These are phyloP conservation scores for Eurystomus gularis DNA, from an alignment of 2,113 vertebrate genomes.

Conservation along the genomic window DNA sequence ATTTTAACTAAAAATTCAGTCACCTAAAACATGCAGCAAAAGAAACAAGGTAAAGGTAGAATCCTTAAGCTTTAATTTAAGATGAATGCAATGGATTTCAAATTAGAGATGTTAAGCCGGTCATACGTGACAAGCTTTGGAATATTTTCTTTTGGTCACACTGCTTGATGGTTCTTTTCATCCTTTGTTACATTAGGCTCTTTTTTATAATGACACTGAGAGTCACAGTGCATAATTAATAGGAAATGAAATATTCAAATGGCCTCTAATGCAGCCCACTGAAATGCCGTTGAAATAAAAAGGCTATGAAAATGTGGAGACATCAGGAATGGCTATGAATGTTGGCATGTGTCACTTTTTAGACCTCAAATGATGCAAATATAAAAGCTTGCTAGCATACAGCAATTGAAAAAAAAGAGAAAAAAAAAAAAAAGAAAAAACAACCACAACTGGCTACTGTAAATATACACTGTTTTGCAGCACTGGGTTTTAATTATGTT, in stretches of 20 bases:
- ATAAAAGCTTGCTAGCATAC: conserved; percentile 84
- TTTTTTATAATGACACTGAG: conserved; percentile 99
- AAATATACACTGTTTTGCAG: conserved; percentile 76
- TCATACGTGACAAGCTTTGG: conserved; percentile 96
- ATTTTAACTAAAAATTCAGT: conserved; percentile 85
- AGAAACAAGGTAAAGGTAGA: conserved; percentile 90
- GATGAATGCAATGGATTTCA: conserved; percentile 90
- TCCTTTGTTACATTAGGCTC: conserved; percentile 99
- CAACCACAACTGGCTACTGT: conserved; percentile 61
- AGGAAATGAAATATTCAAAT: conserved; percentile 99
- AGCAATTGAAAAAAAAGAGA: conserved; percentile 70
- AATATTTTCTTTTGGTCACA: conserved; percentile 92
- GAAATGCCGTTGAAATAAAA: conserved; percentile 93
- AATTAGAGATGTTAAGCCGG: conserved; percentile 90
- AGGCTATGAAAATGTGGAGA: conserved; percentile 85
- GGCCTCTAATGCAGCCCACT: conserved; percentile 98
- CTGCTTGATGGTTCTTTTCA: conserved; percentile 93
- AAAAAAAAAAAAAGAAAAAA: conserved; percentile 14
- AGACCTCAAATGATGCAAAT: conserved; percentile 86
- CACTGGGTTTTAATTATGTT: conserved; percentile 73
- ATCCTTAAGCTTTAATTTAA: conserved; percentile 94
- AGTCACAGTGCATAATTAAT: conserved; percentile 99
- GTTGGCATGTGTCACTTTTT: conserved; percentile 94
- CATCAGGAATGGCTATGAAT: conserved; percentile 84
- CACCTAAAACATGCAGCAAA: conserved; percentile 82